Conservation (phyloP, 2,113 vertebrate genomes). For the Burhinus oedicnemus region DNA sequence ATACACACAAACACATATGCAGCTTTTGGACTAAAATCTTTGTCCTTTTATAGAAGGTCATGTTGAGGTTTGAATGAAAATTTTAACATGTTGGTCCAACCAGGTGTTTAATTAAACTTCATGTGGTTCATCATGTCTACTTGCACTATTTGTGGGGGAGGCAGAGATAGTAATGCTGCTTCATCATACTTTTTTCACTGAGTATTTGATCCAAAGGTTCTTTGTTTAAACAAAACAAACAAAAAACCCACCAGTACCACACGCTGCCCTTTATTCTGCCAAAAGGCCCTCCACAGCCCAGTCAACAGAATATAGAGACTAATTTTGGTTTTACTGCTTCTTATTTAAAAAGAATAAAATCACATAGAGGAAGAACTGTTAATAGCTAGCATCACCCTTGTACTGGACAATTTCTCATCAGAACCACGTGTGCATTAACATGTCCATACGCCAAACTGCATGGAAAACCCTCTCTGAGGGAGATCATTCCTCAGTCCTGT, state of each 20-base stretch:
- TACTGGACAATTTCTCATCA: background rate
- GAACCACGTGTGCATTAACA: background rate
- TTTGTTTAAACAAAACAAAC: background rate
- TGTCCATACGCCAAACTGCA: background rate
- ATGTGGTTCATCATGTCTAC: background rate
- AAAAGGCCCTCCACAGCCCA: background rate
- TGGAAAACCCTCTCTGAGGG: background rate
- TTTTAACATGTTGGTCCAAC: background rate
- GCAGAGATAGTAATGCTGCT: background rate
- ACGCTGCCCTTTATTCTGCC: background rate
- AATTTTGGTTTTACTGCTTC: background rate
- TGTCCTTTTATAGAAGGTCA: background rate
- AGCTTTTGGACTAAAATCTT: background rate
- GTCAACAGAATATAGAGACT: background rate
- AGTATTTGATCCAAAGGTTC: background rate
- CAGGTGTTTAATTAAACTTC: background rate
- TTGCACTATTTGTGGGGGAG: background rate
- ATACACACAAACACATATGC: background rate
- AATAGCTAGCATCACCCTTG: background rate
- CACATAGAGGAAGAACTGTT: background rate
- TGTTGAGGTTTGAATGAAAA: no score
- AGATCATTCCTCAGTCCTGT: background rate
- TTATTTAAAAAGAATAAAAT: background rate
- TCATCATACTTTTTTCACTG: background rate
- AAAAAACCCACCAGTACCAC: background rate